Conservation (phyloP, 2,113 vertebrate species). For the Scalopus aquaticus region DNA sequence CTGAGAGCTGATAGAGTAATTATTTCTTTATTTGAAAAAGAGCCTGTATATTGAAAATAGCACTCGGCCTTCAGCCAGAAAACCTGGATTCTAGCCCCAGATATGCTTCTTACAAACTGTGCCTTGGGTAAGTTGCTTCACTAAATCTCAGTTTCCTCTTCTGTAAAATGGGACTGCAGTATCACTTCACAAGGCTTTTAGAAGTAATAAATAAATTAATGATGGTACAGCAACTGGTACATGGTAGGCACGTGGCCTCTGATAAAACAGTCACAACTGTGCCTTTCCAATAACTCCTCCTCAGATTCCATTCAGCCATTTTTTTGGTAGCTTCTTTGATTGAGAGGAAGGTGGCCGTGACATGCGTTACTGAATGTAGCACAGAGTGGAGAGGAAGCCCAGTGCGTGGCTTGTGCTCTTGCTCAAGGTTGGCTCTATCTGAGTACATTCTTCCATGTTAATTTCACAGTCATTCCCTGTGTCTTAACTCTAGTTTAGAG, state of each 20-base stretch:
- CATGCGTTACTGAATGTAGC: not conserved
- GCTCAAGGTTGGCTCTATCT: not conserved
- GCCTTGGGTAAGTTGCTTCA: not conserved
- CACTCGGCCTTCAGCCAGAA: not conserved
- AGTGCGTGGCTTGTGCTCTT: not conserved
- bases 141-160: not conserved
- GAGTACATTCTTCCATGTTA: not conserved
- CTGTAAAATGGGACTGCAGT: not conserved
- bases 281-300: not conserved
- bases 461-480: not conserved
- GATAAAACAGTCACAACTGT: not conserved
- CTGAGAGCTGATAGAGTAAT: not conserved
- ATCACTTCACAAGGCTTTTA: not conserved
- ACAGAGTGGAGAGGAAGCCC: not conserved
- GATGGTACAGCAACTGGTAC: not conserved
- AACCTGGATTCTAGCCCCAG: not conserved
- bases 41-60: not conserved
- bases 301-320: not conserved
- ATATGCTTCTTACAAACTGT: not conserved
- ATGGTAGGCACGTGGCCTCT: rapidly evolving
- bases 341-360: not conserved
- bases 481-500: not conserved
- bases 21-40: not conserved
- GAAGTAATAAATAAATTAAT: not conserved
- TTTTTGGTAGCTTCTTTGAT: not conserved